phyloP scores from a whole-genome alignment of 1,140 invertebrate genomes.

The Cyphomyrmex costatus region DNA sequence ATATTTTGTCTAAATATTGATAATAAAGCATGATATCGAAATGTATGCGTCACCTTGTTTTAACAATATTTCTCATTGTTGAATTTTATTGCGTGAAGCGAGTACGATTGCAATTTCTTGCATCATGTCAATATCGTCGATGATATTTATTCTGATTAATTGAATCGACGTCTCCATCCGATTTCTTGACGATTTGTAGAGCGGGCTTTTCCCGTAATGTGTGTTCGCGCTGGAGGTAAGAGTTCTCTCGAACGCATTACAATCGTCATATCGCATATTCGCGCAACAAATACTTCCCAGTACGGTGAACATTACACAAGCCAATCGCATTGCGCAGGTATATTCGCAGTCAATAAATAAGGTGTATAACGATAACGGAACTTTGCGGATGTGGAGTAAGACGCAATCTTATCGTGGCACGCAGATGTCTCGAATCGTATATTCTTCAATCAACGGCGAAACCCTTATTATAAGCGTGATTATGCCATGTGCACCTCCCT shows the following conservation, averaged over 20 bases:
- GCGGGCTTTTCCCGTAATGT: conserved; percentile 2
- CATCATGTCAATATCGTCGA: conserved; percentile 7
- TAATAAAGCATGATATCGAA: not conserved
- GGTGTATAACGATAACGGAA: conserved; percentile 69
- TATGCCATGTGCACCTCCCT: conserved; percentile 11
- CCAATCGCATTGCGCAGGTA: conserved; percentile 49
- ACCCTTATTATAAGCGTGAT: conserved; percentile 65
- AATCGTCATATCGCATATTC: conserved; percentile 8
- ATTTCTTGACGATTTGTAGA: conserved; percentile 5
- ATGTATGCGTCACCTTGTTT: conserved; percentile 34
- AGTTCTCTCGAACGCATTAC: not conserved
- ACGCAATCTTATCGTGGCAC: conserved; percentile 74
- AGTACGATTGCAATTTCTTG: conserved; percentile 2
- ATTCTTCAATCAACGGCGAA: conserved; percentile 69
- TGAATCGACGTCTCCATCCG: conserved; percentile 23
- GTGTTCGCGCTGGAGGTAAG: not conserved
- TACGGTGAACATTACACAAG: conserved; percentile 14
- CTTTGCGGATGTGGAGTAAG: conserved; percentile 58
- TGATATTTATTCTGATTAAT: conserved; percentile 40
- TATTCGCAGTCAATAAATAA: conserved; percentile 70
- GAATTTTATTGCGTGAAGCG: conserved; percentile 5
- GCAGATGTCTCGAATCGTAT: conserved; percentile 71
- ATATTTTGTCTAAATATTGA: conserved; percentile 8
- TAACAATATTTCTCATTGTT: not conserved
- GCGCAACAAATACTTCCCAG: conserved; percentile 1